Percentiles rank a stretch among this genome's conserved stretches.
Conservation (phyloP, 1,140 invertebrate species). For the Dufourea novaeangliae region DNA sequence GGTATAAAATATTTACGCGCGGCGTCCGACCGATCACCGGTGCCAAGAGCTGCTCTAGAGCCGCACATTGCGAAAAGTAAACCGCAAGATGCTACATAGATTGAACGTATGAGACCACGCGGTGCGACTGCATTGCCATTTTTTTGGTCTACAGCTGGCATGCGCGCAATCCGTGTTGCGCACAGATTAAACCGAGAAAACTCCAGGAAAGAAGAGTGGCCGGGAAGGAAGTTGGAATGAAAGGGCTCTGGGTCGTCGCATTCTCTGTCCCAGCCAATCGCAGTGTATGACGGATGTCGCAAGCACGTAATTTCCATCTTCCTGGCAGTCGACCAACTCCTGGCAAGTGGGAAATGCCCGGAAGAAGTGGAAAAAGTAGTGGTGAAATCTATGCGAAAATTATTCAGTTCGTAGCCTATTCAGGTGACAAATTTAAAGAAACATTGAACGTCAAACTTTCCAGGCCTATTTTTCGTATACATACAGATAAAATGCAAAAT, state of each 20-base stretch:
- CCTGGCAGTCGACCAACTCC: constrained; percentile 50
- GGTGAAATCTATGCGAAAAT: background rate
- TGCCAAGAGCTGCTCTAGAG: constrained; percentile 49
- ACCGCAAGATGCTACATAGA: constrained; percentile 5
- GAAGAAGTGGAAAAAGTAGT: background rate
- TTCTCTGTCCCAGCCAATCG: constrained; percentile 39
- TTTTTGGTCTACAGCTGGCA: constrained; percentile 10
- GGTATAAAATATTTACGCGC: constrained; percentile 40
- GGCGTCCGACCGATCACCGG: background rate
- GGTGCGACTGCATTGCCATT: constrained; percentile 30
- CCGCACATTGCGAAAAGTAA: constrained; percentile 2
- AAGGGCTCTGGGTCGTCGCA: constrained; percentile 29
- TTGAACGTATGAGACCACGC: background rate
- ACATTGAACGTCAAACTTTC: background rate
- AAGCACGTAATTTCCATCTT: constrained; percentile 48
- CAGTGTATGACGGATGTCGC: constrained; percentile 49
- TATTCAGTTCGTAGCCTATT: background rate
- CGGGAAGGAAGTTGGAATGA: constrained; percentile 36
- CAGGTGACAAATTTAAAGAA: constrained; percentile 13
- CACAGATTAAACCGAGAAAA: constrained; percentile 29
- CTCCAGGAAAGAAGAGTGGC: background rate
- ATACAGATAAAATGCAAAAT: too few species aligned
- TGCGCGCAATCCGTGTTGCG: background rate
- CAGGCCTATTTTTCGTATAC: too few species aligned
- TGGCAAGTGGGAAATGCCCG: constrained; percentile 32